Percentiles rank a stretch among this genome's conserved stretches.
phyloP scores from a whole-genome alignment of 2,888 invertebrate genomes.

The Neuroscelio doddi region DNA sequence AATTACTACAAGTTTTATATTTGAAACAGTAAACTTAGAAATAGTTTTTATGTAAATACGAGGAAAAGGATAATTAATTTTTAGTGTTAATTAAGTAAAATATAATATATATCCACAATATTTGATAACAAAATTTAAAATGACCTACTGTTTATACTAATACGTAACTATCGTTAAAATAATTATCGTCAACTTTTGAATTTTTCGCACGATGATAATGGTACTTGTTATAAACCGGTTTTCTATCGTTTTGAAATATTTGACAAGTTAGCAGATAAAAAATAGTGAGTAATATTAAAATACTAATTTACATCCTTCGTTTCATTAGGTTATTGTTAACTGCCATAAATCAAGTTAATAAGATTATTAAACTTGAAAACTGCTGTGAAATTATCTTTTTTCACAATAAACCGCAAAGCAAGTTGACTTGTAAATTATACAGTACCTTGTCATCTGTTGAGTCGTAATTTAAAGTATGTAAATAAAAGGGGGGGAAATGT shows the following conservation, averaged over 20 bases:
- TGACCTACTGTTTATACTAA: no score
- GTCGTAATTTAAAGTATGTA: constrained; percentile 16
- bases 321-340: constrained; percentile 33
- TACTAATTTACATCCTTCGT: constrained; percentile 26
- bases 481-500: constrained; percentile 2
- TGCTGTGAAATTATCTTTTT: constrained; percentile 33
- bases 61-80: no score
- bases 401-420: constrained; percentile 19
- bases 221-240: constrained; percentile 26
- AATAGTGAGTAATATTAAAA: constrained; percentile 30
- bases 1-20: no score
- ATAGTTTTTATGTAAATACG: no score
- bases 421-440: constrained; percentile 27
- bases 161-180: no score
- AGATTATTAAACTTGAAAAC: constrained; percentile 34
- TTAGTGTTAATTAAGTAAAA: no score
- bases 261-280: constrained; percentile 32
- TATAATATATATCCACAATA: no score
- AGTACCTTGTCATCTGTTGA: constrained; percentile 12
- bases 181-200: no score
- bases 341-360: constrained; percentile 36
- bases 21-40: no score
- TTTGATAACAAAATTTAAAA: no score
- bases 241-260: constrained; percentile 26
- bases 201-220: constrained; percentile 17